Evolutionary conservation across 1,140 invertebrate genomes (phyloP).

Genomic region (Anoplolepis gracilipes): DNA sequence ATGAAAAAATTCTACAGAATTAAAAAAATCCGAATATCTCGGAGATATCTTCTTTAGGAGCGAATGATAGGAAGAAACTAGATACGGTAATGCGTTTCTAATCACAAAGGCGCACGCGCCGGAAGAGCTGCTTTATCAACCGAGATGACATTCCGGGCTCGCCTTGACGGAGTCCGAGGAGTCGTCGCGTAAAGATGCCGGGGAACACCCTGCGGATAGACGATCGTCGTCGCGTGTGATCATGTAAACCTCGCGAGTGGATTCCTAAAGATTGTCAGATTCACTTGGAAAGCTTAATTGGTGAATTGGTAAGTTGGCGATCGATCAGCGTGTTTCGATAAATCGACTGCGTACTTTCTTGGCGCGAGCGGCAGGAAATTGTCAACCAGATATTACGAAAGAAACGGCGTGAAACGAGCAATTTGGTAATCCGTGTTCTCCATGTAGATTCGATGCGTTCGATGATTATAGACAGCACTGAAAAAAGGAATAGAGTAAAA

Average conservation of each 20-base stretch:
- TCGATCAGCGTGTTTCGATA: slow-evolving; percentile 1
- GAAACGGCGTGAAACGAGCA: background rate
- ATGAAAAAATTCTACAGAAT: background rate
- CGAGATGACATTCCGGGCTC: slow-evolving; percentile 36
- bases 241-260: background rate
- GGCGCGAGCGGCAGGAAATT: slow-evolving; percentile 4
- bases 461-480: background rate
- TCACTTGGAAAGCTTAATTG: background rate
- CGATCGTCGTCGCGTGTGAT: slow-evolving; percentile 40
- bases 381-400: slow-evolving; percentile 22
- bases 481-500: background rate
- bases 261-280: background rate
- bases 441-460: background rate
- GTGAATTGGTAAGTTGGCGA: slow-evolving; percentile 36
- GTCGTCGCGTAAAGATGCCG: slow-evolving; percentile 38
- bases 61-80: background rate
- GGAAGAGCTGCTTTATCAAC: slow-evolving; percentile 45
- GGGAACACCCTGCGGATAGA: slow-evolving; percentile 14
- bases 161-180: slow-evolving; percentile 7
- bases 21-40: background rate
- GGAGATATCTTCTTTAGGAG: background rate
- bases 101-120: slow-evolving; percentile 28
- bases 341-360: slow-evolving; percentile 6
- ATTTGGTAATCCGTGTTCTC: slow-evolving; percentile 1
- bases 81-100: background rate